Base-by-base conservation (phyloP, 2,888 invertebrate species). In the Strigamia maritima region DNA sequence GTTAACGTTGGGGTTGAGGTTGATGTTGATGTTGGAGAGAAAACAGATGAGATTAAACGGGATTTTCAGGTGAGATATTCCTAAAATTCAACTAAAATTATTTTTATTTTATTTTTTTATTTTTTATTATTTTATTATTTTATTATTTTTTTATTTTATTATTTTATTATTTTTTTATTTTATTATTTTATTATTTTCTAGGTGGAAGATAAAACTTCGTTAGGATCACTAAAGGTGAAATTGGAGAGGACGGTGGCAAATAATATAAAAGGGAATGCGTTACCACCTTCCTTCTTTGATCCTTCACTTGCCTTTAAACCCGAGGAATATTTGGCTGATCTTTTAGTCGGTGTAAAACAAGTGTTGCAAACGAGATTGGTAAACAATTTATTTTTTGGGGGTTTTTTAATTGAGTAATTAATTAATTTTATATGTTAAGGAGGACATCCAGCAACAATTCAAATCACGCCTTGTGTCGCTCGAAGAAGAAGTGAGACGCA, bases 291-390 rank as follows among this genome's bases (percentile, higher is more conserved):
- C 24, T 22, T 60, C 60, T 60, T 60, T 24, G 60, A 19, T 54
- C 75, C 79, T 22, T 22, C 75, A 2, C 26, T 79, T 12, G 76
- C 60, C 28, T 81, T 79, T 75, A 70, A 77, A 44, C 92, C 93
- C 83, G 93, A 94, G 84, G 93, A 93, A 85, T 93, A 92, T 87
- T 91, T 93, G 84, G 91, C 92, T 49, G 93, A 93, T 85, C 91
- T 94, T 28, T 88, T 94, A 75, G 86, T 91, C 82, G 94, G 92
- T 81, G 93, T 94, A 81, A 92, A 93, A 85, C 92, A 93, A 85
- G 92, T 94, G 76, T 92, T 94, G 86, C 92, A 92, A 86, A 90
- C 85, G 8, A 86, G 87, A 83, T 82, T 88, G 85, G 88, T 88
- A 82, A 86, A n/a, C n/a, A n/a, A n/a, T n/a, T n/a, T n/a, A n/a